Percentiles rank a stretch among this genome's conserved stretches.
Conservation (phyloP, 2,888 invertebrate species). For the Pteria penguin region DNA sequence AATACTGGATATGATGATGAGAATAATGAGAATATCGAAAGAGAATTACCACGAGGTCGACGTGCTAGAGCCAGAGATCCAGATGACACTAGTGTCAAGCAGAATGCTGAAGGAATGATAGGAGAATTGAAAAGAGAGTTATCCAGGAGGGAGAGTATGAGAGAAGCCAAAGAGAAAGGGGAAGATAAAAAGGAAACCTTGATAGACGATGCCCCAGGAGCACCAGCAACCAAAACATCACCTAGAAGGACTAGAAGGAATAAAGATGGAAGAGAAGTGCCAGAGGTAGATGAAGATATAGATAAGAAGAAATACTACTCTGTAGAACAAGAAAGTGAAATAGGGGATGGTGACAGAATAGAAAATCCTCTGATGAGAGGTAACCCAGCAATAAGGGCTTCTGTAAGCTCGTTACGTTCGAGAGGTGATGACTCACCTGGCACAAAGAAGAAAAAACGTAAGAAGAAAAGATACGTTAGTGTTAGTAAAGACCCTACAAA, state of each 20-base stretch:
- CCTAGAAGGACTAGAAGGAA: slow-evolving; percentile 32
- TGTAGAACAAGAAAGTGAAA: slow-evolving; percentile 49
- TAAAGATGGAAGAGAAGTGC: slow-evolving; percentile 17
- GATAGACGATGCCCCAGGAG: slow-evolving; percentile 21
- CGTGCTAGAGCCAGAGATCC: slow-evolving; percentile 41
- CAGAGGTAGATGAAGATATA: slow-evolving; percentile 30
- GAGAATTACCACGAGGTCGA: slow-evolving; percentile 2
- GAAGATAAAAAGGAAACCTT: neutral
- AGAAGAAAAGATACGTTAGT: slow-evolving; percentile 54
- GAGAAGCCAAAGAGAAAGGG: slow-evolving; percentile 28
- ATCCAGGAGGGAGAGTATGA: slow-evolving; percentile 53
- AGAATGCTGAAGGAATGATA: slow-evolving; percentile 33
- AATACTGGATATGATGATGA: neutral
- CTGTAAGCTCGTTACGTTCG: slow-evolving; percentile 44
- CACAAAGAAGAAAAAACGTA: slow-evolving; percentile 60
- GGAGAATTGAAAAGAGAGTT: slow-evolving; percentile 51
- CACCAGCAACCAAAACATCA: slow-evolving; percentile 26
- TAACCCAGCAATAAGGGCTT: slow-evolving; percentile 49
- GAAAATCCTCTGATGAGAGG: slow-evolving; percentile 42
- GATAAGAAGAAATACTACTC: slow-evolving; percentile 38
- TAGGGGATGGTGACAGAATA: slow-evolving; percentile 39
- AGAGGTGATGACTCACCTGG: slow-evolving; percentile 57
- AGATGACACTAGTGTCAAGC: slow-evolving; percentile 18
- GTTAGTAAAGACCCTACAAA: slow-evolving; percentile 29
- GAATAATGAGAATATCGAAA: slow-evolving; percentile 14